Conservation (phyloP, 2,113 vertebrate species). For the Monopterus albus region DNA sequence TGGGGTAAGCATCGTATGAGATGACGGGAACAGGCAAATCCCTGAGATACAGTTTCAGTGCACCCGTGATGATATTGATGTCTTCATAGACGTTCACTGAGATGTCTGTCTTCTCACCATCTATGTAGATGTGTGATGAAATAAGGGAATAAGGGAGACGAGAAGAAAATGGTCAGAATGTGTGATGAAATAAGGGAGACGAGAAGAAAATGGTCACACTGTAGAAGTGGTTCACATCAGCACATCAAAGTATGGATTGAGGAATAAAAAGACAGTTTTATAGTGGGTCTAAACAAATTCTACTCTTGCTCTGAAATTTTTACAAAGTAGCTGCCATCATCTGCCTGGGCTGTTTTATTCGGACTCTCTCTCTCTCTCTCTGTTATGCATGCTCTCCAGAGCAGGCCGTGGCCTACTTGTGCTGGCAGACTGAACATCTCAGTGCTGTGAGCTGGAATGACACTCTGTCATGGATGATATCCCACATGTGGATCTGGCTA, state of each 20-base stretch:
- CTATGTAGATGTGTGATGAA: constrained; percentile 78
- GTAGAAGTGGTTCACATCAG: constrained; percentile 35
- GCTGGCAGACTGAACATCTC: constrained; percentile 75
- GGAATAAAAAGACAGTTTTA: constrained; percentile 29
- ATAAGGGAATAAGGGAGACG: constrained; percentile 24
- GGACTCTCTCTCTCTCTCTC: constrained; percentile 54
- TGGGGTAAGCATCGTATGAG: constrained; percentile 96
- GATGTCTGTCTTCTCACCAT: constrained; percentile 99
- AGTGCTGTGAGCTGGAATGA: constrained; percentile 78
- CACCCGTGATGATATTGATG: constrained; percentile 99
- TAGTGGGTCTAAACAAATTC: constrained; percentile 4
- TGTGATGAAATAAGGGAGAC: constrained; percentile 36
- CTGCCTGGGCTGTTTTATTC: constrained; percentile 66
- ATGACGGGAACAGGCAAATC: constrained; percentile 98
- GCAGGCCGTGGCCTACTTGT: constrained; percentile 78
- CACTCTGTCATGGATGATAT: constrained; percentile 79
- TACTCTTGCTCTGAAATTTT: constrained; percentile 28
- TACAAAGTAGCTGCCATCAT: constrained; percentile 59
- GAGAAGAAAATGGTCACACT: constrained; percentile 26
- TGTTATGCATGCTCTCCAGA: constrained; percentile 62
- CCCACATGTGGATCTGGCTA: constrained; percentile 63
- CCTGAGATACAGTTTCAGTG: constrained; percentile 99
- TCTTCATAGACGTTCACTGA: constrained; percentile 98
- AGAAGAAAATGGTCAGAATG: constrained; percentile 39
- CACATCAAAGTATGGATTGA: constrained; percentile 14